Evolutionary conservation across 2,888 invertebrate species (phyloP).

Genomic region (Trilocha varians): DNA sequence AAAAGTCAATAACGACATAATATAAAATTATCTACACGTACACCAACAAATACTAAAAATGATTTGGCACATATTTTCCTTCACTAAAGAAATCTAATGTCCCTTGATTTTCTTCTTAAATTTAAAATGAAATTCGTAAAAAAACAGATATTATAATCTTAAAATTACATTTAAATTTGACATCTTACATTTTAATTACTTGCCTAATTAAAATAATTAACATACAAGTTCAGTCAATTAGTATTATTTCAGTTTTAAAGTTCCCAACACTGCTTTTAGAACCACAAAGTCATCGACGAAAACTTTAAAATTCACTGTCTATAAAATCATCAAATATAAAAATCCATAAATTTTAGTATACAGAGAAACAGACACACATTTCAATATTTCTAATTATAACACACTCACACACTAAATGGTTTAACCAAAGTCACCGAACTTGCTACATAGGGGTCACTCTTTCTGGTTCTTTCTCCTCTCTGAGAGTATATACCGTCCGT

Average conservation of each 20-base stretch:
- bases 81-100: too few species aligned
- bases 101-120: too few species aligned
- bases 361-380: neutral
- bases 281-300: neutral
- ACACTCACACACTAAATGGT: conserved; percentile 2
- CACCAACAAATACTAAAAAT: too few species aligned
- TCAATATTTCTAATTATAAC: neutral
- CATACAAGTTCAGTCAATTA: conserved; percentile 55
- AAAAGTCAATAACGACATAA: too few species aligned
- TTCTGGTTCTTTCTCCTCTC: conserved; percentile 54
- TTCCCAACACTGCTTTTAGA: neutral
- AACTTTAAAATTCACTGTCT: neutral
- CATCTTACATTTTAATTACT: conserved; percentile 1
- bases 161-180: neutral
- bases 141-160: neutral
- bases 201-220: conserved; percentile 48
- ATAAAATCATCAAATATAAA: neutral
- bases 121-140: too few species aligned
- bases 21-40: too few species aligned
- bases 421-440: conserved; percentile 14
- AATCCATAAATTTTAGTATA: neutral
- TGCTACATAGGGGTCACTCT: conserved; percentile 49
- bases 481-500: conserved; percentile 53
- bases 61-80: too few species aligned
- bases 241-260: neutral